phyloP scores from a whole-genome alignment of 2,797 vertebrate genomes.

The Danio kyathit region DNA sequence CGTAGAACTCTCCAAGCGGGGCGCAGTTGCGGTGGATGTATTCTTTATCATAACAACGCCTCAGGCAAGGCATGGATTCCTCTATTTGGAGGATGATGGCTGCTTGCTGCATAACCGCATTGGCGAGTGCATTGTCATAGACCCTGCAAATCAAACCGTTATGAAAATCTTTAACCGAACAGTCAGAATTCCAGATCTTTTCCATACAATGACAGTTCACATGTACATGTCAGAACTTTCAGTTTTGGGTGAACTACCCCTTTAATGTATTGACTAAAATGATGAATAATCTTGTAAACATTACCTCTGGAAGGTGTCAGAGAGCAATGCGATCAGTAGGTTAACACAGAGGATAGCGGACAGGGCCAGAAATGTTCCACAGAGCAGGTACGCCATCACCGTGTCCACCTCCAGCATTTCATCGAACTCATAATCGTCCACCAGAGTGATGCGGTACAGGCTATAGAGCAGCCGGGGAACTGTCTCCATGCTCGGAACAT shows the following conservation, averaged over 20 bases:
- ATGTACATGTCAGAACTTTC: too few relatives aligned
- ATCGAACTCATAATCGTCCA: slow-evolving; percentile 76
- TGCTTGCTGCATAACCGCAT: slow-evolving; percentile 76
- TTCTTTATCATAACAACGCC: slow-evolving; percentile 67
- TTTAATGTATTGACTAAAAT: too few relatives aligned
- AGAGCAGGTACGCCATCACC: slow-evolving; percentile 76
- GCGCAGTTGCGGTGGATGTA: slow-evolving; percentile 69
- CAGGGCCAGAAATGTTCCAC: slow-evolving; percentile 74
- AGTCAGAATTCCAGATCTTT: neutral
- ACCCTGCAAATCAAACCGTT: slow-evolving; percentile 61
- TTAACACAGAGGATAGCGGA: slow-evolving; percentile 77
- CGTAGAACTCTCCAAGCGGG: slow-evolving; percentile 62
- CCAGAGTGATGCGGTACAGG: slow-evolving; percentile 77
- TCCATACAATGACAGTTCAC: neutral
- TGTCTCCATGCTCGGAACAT: slow-evolving; percentile 75
- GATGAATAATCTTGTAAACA: too few relatives aligned
- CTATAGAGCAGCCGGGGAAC: slow-evolving; percentile 74
- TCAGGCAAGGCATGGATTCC: slow-evolving; percentile 70
- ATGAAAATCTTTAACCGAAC: neutral
- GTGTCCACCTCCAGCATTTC: slow-evolving; percentile 70
- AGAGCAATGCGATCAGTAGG: slow-evolving; percentile 76
- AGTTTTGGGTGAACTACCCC: too few relatives aligned
- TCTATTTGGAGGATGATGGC: slow-evolving; percentile 76
- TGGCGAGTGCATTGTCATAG: slow-evolving; percentile 73
- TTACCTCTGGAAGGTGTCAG: slow-evolving; percentile 77